These are phyloP conservation scores for Lepidurus arcticus DNA, from an alignment of 1,140 invertebrate species.

Conservation along the genomic window DNA sequence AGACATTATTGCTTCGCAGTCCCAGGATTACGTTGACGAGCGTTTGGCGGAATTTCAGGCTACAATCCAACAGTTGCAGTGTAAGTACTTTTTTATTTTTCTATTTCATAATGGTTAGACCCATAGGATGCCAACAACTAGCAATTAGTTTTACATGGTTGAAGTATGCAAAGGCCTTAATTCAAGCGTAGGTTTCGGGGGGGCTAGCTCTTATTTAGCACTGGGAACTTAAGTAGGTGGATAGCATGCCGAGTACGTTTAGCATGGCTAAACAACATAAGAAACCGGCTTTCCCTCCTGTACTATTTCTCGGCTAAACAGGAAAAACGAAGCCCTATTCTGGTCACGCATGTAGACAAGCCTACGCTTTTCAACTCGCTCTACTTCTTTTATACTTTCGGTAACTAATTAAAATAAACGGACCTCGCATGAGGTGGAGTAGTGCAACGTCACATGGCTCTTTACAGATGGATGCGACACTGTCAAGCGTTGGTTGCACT, in stretches of 20 bases:
- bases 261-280: too few species aligned
- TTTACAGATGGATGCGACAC: too few species aligned
- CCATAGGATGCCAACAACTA: not conserved
- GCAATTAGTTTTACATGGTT: not conserved
- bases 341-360: not conserved
- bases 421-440: not conserved
- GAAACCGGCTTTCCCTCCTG: too few species aligned
- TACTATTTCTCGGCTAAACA: too few species aligned
- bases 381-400: not conserved
- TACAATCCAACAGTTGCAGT: constrained; percentile 81
- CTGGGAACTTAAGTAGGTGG: not conserved
- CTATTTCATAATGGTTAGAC: not conserved
- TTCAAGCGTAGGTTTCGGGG: not conserved
- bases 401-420: not conserved
- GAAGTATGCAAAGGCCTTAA: not conserved
- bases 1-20: constrained; percentile 85
- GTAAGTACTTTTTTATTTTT: constrained; percentile 51
- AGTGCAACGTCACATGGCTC: not conserved
- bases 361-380: not conserved
- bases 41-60: constrained; percentile 87
- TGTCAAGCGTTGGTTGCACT: too few species aligned
- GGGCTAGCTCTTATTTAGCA: not conserved
- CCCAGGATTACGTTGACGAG: constrained; percentile 89
- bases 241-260: too few species aligned
- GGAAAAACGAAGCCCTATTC: too few species aligned